Evolutionary conservation across 2,888 invertebrate species (phyloP), one percentile per base, ranked within the genome.

Genomic region (Eristalis arbustorum): DNA sequence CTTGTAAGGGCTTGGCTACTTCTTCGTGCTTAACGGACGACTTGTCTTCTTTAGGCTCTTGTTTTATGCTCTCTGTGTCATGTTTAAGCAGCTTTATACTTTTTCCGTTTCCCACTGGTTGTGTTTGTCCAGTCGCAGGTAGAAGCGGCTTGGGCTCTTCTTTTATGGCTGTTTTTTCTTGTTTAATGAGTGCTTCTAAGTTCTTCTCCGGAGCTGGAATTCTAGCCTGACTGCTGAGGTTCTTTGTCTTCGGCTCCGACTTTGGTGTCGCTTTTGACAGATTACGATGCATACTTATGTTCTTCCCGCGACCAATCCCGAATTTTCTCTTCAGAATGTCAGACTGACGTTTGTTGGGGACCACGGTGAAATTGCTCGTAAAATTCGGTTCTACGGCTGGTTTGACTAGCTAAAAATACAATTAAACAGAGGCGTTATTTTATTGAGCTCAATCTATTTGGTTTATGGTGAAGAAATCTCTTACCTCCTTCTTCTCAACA

Each of bases 291-390:
- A 90, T 89, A 25, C 89, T 88, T 31, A 90, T 88, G 25, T 90
- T 84, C 84, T 92, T 91, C 3, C 89, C 89, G 78, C 89, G 90
- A 2, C 89, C 90, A n/a, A 90, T 71, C 10, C 90, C 90, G 56
- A 88, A 90, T 89, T 90, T 92, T 84, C 84, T 90, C 71, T 91
- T 92, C 0, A 92, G 88, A 14, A 92, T 88, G 4, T 91, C 90
- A 49, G 90, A 89, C 82, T 92, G 92, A 13, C 91, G 91, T 73
- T 92, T 92, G 64, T 88, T 92, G 25, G 92, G 92, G 37, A 92
- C 89, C 64, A 92, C 75, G 3, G 91, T 89, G 67, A 92, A 90
- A 62, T 89, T 91, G 14, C 89, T 89, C 31, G 80, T 75, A 18
- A 88, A 80, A 75, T 90, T 91, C 22, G 89, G 87, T 63, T 90